Evolutionary conservation across 2,797 vertebrate genomes (phyloP).

Genomic region (Lacerta bilineata): DNA sequence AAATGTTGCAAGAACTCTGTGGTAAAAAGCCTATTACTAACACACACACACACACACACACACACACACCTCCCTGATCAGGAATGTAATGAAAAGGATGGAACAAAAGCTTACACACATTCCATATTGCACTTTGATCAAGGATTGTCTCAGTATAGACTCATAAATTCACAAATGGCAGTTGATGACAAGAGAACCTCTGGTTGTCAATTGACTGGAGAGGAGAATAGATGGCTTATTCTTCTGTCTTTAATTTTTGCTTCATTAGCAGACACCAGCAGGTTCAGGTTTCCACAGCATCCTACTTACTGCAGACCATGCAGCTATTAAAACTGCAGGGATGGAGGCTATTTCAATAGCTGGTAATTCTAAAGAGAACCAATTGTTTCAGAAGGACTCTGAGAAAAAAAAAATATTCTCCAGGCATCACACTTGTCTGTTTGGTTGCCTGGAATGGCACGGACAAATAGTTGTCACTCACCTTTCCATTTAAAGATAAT

Average conservation of each 20-base stretch:
- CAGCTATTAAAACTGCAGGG: not conserved
- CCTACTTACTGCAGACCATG: not conserved
- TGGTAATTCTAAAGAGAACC: not conserved
- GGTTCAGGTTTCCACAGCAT: not conserved
- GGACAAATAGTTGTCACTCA: not conserved
- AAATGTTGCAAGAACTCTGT: not conserved
- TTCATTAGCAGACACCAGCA: not conserved
- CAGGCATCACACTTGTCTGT: not conserved
- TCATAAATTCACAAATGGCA: not conserved
- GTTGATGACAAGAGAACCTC: not conserved
- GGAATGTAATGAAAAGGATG: not conserved
- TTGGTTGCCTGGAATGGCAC: not conserved
- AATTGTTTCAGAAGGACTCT: not conserved
- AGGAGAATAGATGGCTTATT: not conserved
- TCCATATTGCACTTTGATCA: not conserved
- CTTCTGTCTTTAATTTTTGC: not conserved
- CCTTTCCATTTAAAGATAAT: not conserved
- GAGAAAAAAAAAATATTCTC: not conserved
- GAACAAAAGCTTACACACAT: not conserved
- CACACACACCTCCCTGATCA: too few species aligned
- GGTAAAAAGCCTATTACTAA: not conserved
- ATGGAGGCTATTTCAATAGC: not conserved
- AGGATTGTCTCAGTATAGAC: not conserved
- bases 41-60: too few species aligned
- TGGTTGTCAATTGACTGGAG: not conserved